phyloP scores from a whole-genome alignment of 2,113 vertebrate species.

The Myxocyprinus asiaticus region DNA sequence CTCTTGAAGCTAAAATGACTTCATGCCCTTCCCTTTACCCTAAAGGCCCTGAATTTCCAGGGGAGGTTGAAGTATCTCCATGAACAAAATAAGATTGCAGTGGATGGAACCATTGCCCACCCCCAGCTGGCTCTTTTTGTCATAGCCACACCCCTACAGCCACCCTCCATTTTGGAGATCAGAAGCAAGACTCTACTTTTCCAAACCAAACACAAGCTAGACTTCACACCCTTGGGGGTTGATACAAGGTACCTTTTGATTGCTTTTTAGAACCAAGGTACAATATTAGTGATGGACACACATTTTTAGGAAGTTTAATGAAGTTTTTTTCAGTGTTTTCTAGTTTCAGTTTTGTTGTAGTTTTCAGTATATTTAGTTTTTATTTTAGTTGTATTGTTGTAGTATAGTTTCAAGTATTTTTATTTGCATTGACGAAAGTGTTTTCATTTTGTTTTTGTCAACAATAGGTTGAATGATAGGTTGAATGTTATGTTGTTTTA shows the following conservation, averaged over 20 bases:
- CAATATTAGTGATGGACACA: no score
- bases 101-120: slow-evolving; percentile 51
- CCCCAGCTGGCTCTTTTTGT: slow-evolving; percentile 73
- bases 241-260: slow-evolving; percentile 68
- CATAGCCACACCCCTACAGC: slow-evolving; percentile 70
- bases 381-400: no score
- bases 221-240: slow-evolving; percentile 73
- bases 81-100: slow-evolving; percentile 60
- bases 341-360: no score
- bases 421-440: no score
- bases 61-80: slow-evolving; percentile 76
- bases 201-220: slow-evolving; percentile 79
- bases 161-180: slow-evolving; percentile 75
- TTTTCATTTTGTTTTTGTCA: no score
- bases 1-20: not conserved
- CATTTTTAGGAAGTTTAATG: no score
- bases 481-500: no score
- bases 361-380: no score
- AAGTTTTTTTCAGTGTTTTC: no score
- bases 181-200: slow-evolving; percentile 74
- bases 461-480: no score
- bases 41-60: slow-evolving; percentile 76
- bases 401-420: no score
- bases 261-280: no score
- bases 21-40: not conserved